Base-by-base conservation (phyloP, 2,888 invertebrate species). In the Mamestra brassicae region DNA sequence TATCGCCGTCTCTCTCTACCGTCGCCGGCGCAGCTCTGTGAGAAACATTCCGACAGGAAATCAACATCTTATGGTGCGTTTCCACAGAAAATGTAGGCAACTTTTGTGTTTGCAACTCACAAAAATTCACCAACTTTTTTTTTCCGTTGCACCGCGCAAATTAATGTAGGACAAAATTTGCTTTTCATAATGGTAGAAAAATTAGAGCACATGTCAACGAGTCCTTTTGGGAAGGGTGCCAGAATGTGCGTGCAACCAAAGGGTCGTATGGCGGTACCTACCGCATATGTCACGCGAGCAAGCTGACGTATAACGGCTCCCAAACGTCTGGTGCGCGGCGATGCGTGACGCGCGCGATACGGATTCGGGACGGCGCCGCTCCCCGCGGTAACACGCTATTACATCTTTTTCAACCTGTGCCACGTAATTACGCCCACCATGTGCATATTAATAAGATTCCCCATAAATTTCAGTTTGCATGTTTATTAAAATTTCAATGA, bases 241-340 rank as follows among this genome's bases (percentile, higher is more conserved):
- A 42, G 26, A 50, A 63, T 62, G 57, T 47, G 54, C 62, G 11
- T 57, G 67, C 60, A 83, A 62, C 55, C 4, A 52, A 61, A 60
- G 84, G 75, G 76, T 76, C 55, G 61, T 68, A 71, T 52, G 65
- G 74, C 67, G 36, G 36, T 26, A 26, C 26, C 26, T 60, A 69
- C 58, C 66, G 66, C 81, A 83, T 78, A 80, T 76, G 81, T 81
- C 85, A 82, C 80, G 77, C 83, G 76, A 81, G 88, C 92, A 91
- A 92, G 90, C 92, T 93, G 93, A 89, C 86, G 84, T 81, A 84
- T 92, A 92, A 91, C 91, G 91, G 90, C 87, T 80, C 78, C 88
- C 86, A 86, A 89, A 88, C 84, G 88, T 88, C 87, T 83, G 87
- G 74, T 87, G 87, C 26, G 74, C 74, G 36, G 65, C 85, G 87